Conservation (phyloP, 1,140 invertebrate genomes). For the Ostrea edulis region DNA sequence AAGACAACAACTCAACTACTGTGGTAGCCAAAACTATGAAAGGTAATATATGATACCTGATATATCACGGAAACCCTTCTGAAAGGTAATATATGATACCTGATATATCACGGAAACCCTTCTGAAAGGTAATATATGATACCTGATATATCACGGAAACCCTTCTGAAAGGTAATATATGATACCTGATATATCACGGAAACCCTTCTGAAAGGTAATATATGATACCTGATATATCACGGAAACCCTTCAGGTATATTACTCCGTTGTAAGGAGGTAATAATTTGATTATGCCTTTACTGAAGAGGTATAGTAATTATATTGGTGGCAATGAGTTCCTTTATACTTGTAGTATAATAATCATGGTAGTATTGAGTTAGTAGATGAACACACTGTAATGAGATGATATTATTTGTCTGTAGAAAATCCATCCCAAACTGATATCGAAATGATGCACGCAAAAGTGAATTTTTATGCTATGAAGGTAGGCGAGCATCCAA, state of each 20-base stretch:
- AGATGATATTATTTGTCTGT: not conserved
- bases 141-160: not conserved
- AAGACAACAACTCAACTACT: not conserved
- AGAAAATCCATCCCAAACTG: slow-evolving; percentile 52
- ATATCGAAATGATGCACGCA: slow-evolving; percentile 53
- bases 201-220: slow-evolving; percentile 44
- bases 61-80: too few relatives aligned
- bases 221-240: not conserved
- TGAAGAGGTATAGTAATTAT: too few relatives aligned
- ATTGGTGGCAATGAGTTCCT: too few relatives aligned
- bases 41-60: slow-evolving; percentile 21
- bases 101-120: not conserved
- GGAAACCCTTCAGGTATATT: too few relatives aligned
- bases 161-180: slow-evolving; percentile 47
- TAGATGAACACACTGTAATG: too few relatives aligned
- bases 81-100: slow-evolving; percentile 44
- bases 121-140: slow-evolving; percentile 49
- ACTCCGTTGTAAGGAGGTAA: too few relatives aligned
- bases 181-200: not conserved
- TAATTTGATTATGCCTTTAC: too few relatives aligned
- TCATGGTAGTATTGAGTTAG: too few relatives aligned
- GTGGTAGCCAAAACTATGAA: slow-evolving; percentile 54
- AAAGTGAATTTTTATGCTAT: slow-evolving; percentile 60
- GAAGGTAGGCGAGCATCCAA: slow-evolving; percentile 49
- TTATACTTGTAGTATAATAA: too few relatives aligned